phyloP scores from a whole-genome alignment of 1,140 invertebrate species.

The Popillia japonica region DNA sequence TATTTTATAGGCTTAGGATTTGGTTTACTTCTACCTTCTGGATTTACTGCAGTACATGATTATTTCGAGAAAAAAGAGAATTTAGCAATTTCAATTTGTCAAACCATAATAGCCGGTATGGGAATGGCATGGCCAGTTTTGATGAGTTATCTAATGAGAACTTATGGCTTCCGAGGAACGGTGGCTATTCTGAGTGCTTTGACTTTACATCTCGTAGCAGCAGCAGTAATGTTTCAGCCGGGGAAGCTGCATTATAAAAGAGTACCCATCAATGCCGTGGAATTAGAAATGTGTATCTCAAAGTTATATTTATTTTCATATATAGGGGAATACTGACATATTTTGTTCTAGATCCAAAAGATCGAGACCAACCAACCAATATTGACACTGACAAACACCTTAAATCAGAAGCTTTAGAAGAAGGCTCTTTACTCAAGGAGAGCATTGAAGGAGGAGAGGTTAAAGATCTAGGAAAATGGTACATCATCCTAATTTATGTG shows the following conservation, averaged over 20 bases:
- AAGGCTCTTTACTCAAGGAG: neutral
- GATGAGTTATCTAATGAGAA: constrained; percentile 62
- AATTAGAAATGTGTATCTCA: neutral
- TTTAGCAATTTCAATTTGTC: constrained; percentile 67
- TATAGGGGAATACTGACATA: too few relatives aligned
- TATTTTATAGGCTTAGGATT: constrained; percentile 60
- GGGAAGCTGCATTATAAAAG: constrained; percentile 68
- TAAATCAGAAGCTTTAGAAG: neutral
- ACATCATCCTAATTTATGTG: neutral
- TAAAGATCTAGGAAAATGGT: neutral
- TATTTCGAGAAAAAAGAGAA: constrained; percentile 68
- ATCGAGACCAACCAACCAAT: too few relatives aligned
- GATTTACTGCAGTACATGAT: constrained; percentile 66
- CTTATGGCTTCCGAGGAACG: constrained; percentile 67
- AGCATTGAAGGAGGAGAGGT: neutral
- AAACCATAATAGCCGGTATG: constrained; percentile 66
- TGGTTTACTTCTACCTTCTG: constrained; percentile 67
- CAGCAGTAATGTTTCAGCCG: constrained; percentile 70
- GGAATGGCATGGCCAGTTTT: constrained; percentile 67
- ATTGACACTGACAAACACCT: neutral
- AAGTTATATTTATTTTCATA: neutral
- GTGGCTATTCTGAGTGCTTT: constrained; percentile 70
- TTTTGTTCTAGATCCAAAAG: too few relatives aligned
- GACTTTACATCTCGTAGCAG: constrained; percentile 69
- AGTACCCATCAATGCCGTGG: neutral